Evolutionary conservation across 2,113 vertebrate species (phyloP).

Genomic region (Sisor rabdophorus): DNA sequence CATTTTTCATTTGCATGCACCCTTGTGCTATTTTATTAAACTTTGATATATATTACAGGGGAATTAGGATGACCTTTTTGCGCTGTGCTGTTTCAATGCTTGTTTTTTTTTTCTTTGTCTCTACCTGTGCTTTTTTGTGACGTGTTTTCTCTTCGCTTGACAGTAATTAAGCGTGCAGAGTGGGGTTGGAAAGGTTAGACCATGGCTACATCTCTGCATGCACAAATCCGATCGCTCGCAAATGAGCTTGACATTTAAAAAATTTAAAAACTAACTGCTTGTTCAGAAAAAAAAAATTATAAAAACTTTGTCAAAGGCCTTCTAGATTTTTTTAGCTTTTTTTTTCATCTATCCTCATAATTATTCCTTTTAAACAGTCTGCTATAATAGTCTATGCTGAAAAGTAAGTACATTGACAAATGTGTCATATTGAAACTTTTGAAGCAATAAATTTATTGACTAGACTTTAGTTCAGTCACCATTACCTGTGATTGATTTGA

Average conservation of each 20-base stretch:
- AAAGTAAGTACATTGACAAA: conserved; percentile 8
- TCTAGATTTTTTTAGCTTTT: background rate
- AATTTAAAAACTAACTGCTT: background rate
- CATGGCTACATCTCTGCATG: conserved; percentile 54
- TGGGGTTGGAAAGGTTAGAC: conserved; percentile 26
- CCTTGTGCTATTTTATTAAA: background rate
- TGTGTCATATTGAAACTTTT: background rate
- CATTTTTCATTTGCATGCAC: conserved; percentile 40
- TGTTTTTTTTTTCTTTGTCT: conserved; percentile 6
- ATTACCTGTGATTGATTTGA: background rate
- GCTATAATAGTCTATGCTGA: background rate
- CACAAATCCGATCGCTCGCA: conserved; percentile 54
- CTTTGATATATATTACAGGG: background rate
- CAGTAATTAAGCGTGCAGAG: conserved; percentile 52
- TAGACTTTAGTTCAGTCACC: background rate
- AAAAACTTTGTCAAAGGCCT: background rate
- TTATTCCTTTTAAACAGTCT: conserved; percentile 1
- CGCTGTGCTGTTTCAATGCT: background rate
- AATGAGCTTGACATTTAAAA: conserved; percentile 24
- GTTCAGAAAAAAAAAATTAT: conserved; percentile 4
- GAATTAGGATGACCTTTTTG: conserved; percentile 23
- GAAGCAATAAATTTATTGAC: background rate
- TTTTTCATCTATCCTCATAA: background rate
- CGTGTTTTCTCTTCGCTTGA: conserved; percentile 30
- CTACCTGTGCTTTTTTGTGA: conserved; percentile 17